These are phyloP conservation scores for Zaprionus africanus DNA, from an alignment of 1,140 invertebrate species.

Conservation along the genomic window DNA sequence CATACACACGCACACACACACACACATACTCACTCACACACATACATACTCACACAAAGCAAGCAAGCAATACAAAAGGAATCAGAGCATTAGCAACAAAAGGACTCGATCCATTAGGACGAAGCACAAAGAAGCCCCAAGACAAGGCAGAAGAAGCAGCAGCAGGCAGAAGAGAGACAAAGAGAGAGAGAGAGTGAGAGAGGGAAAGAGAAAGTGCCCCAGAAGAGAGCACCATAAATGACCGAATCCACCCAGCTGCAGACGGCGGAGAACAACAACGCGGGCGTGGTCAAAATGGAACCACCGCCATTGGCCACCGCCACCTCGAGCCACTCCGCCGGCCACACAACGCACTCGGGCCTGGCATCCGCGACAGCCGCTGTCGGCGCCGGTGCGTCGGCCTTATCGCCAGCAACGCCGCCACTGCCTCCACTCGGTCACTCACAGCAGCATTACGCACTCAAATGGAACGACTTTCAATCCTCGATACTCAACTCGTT, in stretches of 20 bases:
- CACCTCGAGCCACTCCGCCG: constrained; percentile 40
- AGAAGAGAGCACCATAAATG: constrained; percentile 67
- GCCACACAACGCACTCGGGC: constrained; percentile 39
- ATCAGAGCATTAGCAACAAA: constrained; percentile 65
- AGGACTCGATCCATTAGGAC: constrained; percentile 65
- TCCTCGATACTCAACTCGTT: constrained; percentile 94
- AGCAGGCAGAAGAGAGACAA: not conserved
- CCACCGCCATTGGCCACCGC: constrained; percentile 79
- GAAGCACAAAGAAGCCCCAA: constrained; percentile 32
- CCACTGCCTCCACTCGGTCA: constrained; percentile 48
- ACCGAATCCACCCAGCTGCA: constrained; percentile 84
- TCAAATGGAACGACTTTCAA: constrained; percentile 97
- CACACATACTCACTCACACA: constrained; percentile 11
- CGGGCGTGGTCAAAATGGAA: constrained; percentile 83
- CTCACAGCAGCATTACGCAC: constrained; percentile 91
- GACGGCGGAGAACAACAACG: constrained; percentile 84
- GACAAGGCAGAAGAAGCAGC: constrained; percentile 2
- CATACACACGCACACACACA: constrained; percentile 2
- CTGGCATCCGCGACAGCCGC: constrained; percentile 60
- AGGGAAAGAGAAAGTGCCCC: not conserved
- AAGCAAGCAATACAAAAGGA: constrained; percentile 31
- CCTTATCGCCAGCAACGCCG: constrained; percentile 66
- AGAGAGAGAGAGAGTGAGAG: constrained; percentile 1
- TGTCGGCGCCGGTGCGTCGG: constrained; percentile 57
- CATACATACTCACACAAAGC: constrained; percentile 29